These are phyloP conservation scores for Channa argus DNA, from an alignment of 2,113 vertebrate species.

Conservation along the genomic window DNA sequence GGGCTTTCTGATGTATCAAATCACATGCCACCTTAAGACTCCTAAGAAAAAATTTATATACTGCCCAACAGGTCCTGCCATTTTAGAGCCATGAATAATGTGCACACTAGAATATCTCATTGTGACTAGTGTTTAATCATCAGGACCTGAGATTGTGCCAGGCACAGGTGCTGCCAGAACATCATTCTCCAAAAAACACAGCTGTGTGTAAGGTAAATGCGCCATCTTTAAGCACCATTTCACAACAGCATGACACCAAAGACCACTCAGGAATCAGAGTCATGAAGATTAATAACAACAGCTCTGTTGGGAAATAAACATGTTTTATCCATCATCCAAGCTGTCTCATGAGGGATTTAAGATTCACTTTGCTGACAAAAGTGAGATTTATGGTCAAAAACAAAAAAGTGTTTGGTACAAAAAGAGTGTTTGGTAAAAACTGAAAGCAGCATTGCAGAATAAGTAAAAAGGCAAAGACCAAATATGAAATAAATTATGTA, in stretches of 20 bases:
- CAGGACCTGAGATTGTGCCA: neutral
- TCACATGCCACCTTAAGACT: neutral
- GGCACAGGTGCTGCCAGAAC: constrained; percentile 20
- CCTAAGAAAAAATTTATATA: neutral
- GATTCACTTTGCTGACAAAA: constrained; percentile 35
- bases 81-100: neutral
- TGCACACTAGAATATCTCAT: neutral
- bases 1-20: neutral
- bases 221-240: constrained; percentile 35
- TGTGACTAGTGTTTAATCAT: constrained; percentile 10
- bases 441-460: neutral
- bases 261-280: constrained; percentile 33
- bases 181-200: constrained; percentile 2
- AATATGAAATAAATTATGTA: neutral
- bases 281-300: constrained; percentile 55
- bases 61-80: neutral
- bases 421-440: neutral
- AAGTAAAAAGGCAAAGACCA: neutral
- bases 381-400: constrained; percentile 31
- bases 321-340: constrained; percentile 27
- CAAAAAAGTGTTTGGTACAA: constrained; percentile 24
- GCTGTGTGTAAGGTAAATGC: constrained; percentile 23
- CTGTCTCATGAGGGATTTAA: constrained; percentile 14
- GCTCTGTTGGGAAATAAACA: constrained; percentile 59
- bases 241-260: constrained; percentile 30